phyloP scores from a whole-genome alignment of 2,797 vertebrate species.

The Chelidonichthys spinosus region DNA sequence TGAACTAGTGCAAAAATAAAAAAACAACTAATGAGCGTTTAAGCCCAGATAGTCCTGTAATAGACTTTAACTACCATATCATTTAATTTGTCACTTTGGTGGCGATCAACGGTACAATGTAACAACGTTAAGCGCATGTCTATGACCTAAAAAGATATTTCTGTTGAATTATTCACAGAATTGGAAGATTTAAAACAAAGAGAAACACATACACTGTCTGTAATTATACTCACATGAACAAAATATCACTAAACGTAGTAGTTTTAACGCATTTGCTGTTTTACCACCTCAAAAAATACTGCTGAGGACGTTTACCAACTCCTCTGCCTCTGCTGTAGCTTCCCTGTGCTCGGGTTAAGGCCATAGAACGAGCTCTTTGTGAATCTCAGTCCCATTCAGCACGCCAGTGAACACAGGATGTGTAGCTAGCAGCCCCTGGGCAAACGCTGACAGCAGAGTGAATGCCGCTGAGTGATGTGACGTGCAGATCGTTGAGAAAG shows the following conservation, averaged over 20 bases:
- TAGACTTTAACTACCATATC: background rate
- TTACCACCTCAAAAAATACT: background rate
- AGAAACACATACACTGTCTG: background rate
- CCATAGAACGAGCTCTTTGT: slow-evolving; percentile 11
- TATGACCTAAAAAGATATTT: background rate
- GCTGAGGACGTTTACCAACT: background rate
- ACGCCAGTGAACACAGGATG: slow-evolving; percentile 53
- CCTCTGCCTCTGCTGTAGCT: slow-evolving; percentile 5
- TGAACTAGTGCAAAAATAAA: background rate
- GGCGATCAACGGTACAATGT: background rate
- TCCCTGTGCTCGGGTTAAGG: slow-evolving; percentile 24
- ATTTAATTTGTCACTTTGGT: background rate
- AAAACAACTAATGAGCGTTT: background rate
- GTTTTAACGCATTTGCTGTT: background rate
- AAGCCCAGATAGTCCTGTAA: background rate
- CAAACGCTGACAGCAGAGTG: slow-evolving; percentile 56
- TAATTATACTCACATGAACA: background rate
- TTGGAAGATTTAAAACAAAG: background rate
- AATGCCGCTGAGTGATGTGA: slow-evolving; percentile 59
- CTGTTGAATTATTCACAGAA: background rate
- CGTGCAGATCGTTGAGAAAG: slow-evolving; percentile 56
- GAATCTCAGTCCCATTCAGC: slow-evolving; percentile 48
- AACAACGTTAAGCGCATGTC: background rate
- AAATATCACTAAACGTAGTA: background rate
- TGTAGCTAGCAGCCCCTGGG: slow-evolving; percentile 41